Conservation (phyloP, 2,797 vertebrate species). For the Ciconia nigra region DNA sequence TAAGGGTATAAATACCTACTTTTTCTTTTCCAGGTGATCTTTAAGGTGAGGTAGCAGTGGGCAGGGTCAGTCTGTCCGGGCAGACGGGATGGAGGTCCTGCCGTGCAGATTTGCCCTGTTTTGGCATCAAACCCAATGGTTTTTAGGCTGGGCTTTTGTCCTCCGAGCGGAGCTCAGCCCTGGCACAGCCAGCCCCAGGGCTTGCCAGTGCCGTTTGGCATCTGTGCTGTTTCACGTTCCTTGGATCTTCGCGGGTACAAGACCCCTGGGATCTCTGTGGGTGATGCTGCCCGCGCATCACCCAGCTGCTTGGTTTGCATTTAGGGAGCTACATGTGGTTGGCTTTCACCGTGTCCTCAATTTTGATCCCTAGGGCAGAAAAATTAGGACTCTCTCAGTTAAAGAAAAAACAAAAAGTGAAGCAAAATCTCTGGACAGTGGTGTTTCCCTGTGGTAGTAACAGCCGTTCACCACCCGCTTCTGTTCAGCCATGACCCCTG, state of each 20-base stretch:
- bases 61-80: neutral
- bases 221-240: rapidly evolving
- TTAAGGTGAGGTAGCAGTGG: neutral
- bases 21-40: conserved; percentile 51
- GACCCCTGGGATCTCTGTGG: rapidly evolving
- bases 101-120: neutral
- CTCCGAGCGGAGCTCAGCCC: neutral
- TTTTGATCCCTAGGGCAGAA: conserved; percentile 2
- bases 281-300: rapidly evolving
- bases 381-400: neutral
- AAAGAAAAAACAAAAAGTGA: neutral
- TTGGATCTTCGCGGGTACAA: neutral
- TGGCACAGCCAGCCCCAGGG: neutral
- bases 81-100: neutral
- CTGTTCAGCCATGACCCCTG: conserved; percentile 49
- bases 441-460: conserved; percentile 28
- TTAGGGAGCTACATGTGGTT: conserved; percentile 29
- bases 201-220: neutral
- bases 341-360: conserved; percentile 23
- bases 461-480: neutral
- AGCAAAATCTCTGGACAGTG: neutral
- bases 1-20: neutral
- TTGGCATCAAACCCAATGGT: rapidly evolving
- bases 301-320: neutral
- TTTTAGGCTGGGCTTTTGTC: neutral